phyloP scores from a whole-genome alignment of 2,888 invertebrate species.

The Drosophila subsilvestris region DNA sequence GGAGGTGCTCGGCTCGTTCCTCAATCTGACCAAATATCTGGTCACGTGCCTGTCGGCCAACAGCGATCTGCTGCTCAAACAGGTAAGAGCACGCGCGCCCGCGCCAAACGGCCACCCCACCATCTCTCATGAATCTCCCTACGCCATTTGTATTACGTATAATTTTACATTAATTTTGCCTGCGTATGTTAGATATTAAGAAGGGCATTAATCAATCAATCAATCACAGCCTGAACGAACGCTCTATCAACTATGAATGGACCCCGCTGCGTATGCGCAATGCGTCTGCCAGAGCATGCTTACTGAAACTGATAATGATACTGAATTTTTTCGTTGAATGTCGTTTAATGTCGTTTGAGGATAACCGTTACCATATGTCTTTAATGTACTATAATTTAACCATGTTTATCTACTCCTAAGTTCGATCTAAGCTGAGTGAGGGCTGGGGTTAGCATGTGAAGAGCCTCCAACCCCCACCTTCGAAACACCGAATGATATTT shows the following conservation, averaged over 20 bases:
- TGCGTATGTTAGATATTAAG: neutral
- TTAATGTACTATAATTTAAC: conserved; percentile 17
- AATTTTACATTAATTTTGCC: neutral
- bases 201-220: neutral
- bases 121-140: neutral
- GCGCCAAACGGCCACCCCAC: neutral
- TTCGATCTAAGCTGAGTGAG: conserved; percentile 30
- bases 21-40: conserved; percentile 95
- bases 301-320: neutral
- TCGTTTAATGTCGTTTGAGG: conserved; percentile 10
- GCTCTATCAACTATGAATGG: conserved; percentile 4
- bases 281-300: conserved; percentile 37
- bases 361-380: neutral
- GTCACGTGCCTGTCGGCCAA: conserved; percentile 97
- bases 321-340: conserved; percentile 29
- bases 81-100: conserved; percentile 87
- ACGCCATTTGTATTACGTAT: neutral
- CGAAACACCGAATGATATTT: neutral
- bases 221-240: neutral
- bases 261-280: conserved; percentile 49
- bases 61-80: conserved; percentile 95
- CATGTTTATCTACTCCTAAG: conserved; percentile 20
- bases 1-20: conserved; percentile 96
- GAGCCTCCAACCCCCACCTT: neutral
- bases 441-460: conserved; percentile 36